Base-by-base conservation (phyloP, 2,113 vertebrate species). In the Melanotaenia duboulayi region DNA sequence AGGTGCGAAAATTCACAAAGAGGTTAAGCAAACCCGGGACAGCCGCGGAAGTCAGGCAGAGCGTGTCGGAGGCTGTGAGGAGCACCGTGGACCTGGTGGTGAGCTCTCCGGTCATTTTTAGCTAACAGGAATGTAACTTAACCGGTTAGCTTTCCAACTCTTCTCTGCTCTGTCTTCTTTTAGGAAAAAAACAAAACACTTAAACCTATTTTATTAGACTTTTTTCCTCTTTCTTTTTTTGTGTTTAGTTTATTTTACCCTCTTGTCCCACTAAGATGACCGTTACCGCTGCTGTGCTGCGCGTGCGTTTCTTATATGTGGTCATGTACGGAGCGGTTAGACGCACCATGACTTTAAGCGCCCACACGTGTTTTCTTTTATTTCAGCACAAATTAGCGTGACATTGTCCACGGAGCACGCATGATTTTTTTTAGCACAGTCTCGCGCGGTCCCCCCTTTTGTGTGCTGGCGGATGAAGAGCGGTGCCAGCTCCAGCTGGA, bases 1-100 rank as follows among this genome's bases (percentile, higher is more conserved):
- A 97, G 85, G 96, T 96, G 49, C 94, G 96, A 59, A 96, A 94
- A 92, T 96, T 95, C 81, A 97, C 96, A 25, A 97, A 97, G 85
- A 85, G 95, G 89, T 78, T 97, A 32, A 97, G 96, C 92, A 97
- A 96, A 77, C 96, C 95, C 0, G 96, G 96, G 63, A 97, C 96
- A 12, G 96, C 96, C 4, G 96, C 96, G 50, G 96, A 96, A 87
- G 94, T 97, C 48, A 74, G 96, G 46, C 96, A 97, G 88, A 97
- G 95, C 87, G 96, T 96, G 60, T 97, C 94, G 13, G 96, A 95
- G 89, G 95, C 94, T 35, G 95, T 97, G 82, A 92, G 93, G 83
- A 93, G 90, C 76, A 93, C 95, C 46, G 93, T 92, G 75, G 90
- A 90, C 75, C 86, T 93, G 11, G 93, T 95, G 95, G 96, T 97